Conservation (phyloP, 2,888 invertebrate species). For the Tigriopus californicus region DNA sequence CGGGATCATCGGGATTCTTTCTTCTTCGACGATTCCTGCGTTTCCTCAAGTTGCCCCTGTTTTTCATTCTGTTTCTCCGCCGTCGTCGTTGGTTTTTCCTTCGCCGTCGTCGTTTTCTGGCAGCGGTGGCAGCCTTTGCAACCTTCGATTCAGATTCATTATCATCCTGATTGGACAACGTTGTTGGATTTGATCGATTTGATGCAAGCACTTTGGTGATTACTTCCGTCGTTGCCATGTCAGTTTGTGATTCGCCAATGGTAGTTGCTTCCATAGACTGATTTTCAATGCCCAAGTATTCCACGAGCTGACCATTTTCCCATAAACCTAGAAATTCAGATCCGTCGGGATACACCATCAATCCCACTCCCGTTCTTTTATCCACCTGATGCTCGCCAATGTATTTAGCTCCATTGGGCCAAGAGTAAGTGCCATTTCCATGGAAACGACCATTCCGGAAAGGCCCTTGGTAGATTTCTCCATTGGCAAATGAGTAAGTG, state of each 20-base stretch:
- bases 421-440: slow-evolving; percentile 9
- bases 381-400: slow-evolving; percentile 1
- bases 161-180: not conserved
- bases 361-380: slow-evolving; percentile 5
- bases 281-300: not conserved
- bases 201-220: not conserved
- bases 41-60: too few species aligned
- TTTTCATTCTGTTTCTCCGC: not conserved
- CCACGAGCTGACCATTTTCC: slow-evolving; percentile 7
- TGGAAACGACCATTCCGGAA: slow-evolving; percentile 2
- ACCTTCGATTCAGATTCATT: too few species aligned
- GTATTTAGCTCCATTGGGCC: slow-evolving; percentile 1
- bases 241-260: not conserved
- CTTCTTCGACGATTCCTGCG: too few species aligned
- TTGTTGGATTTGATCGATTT: not conserved
- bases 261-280: not conserved
- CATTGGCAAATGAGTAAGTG: slow-evolving; percentile 1
- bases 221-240: not conserved
- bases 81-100: not conserved
- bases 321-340: slow-evolving; percentile 3
- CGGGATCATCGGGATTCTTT: too few species aligned
- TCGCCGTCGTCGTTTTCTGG: not conserved
- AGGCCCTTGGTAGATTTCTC: not conserved
- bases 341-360: slow-evolving; percentile 5
- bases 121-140: too few species aligned